Base-by-base conservation (phyloP, 1,140 invertebrate genomes). In the Heliconius nattereri region DNA sequence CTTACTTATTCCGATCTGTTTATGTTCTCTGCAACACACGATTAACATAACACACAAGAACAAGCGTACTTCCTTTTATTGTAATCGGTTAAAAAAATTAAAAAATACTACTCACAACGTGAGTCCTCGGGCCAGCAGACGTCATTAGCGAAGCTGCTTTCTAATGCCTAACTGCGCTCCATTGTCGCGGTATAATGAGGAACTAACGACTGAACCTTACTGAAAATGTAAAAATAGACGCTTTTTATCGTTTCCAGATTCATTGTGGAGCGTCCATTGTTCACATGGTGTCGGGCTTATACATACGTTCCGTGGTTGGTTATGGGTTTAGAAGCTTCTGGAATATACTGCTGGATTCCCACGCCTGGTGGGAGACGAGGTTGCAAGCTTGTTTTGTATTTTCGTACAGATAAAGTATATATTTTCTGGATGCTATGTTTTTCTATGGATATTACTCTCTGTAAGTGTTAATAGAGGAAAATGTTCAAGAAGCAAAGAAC, bases 91-190 rank as follows among this genome's bases (percentile, higher is more conserved):
- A 26, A 66, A 66, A 66, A 66, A 26, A 16, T 66, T 0, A 26
- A 66, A 66, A 26, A 66, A 7, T 1, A 66, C 60, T 5, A 26
- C 60, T 3, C 26, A 66, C 60, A 66, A 37, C 71, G 71, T 78
- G 76, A 45, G 76, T 23, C 66, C 76, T 66, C 80, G 40, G 73
- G 76, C 49, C 66, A 71, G 37, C 54, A 76, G 80, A 71, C 86
- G 90, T 94, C 92, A 94, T 94, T 94, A 94, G 89, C 85, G 90
- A 90, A 86, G 85, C 84, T 83, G 78, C 91, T 92, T 94, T 94
- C 92, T 94, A 94, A 94, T 92, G 90, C 90, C 91, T 92, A 94
- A 92, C 90, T 87, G 90, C 81, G 86, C 85, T 83, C 90, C 88
- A 94, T 94, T 93, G 90, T 93, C 86, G 83, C 82, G 77, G 82